Evolutionary conservation across 2,888 invertebrate genomes (phyloP).

Genomic region (Nomada fabriciana): DNA sequence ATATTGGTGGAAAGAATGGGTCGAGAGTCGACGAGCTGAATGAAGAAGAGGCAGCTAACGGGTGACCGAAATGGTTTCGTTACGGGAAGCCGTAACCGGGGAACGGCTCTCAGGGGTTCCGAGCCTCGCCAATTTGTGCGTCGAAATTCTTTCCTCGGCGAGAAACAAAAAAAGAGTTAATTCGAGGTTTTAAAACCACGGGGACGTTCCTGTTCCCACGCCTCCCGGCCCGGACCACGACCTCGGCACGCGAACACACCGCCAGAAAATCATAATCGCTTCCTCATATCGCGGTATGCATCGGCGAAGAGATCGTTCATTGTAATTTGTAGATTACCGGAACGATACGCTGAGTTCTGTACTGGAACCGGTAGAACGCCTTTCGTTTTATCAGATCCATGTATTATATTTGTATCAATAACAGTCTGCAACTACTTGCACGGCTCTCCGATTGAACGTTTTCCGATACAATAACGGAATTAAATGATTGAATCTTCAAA

Average conservation of each 20-base stretch:
- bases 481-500: no score
- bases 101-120: conserved; percentile 26
- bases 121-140: conserved; percentile 61
- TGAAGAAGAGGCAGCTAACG: conserved; percentile 18
- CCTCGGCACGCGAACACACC: conserved; percentile 74
- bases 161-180: conserved; percentile 73
- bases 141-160: conserved; percentile 57
- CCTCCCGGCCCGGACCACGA: conserved; percentile 66
- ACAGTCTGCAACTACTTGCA: no score
- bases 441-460: no score
- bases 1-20: background rate
- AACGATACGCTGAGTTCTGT: conserved; percentile 9
- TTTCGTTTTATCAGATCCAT: background rate
- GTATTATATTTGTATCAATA: background rate
- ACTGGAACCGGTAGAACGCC: background rate
- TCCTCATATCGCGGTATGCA: conserved; percentile 32
- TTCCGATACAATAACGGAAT: no score
- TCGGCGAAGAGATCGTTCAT: background rate
- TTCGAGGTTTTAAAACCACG: conserved; percentile 74
- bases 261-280: conserved; percentile 53
- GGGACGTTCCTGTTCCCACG: conserved; percentile 77
- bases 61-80: conserved; percentile 59
- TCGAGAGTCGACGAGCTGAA: background rate
- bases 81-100: conserved; percentile 47
- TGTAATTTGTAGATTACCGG: conserved; percentile 14